Conservation (phyloP, 2,113 vertebrate genomes). For the Saccopteryx leptura region DNA sequence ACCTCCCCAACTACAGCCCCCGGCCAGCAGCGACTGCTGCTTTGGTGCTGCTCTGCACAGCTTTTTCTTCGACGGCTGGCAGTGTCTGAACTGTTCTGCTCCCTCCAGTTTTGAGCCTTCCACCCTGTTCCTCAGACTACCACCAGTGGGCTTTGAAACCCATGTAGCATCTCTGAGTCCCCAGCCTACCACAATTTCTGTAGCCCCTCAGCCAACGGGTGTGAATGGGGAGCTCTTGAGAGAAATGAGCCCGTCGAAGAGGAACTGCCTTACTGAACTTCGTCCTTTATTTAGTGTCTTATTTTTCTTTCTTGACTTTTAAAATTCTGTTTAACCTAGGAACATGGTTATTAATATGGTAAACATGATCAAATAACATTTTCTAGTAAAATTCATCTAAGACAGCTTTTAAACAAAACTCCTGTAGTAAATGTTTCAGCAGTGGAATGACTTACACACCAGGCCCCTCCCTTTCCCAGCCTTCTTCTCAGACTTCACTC, state of each 20-base stretch:
- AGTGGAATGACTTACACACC: not conserved
- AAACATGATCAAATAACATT: not conserved
- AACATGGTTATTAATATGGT: not conserved
- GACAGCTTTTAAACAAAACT: not conserved
- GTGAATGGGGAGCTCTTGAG: not conserved
- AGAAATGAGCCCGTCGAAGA: not conserved
- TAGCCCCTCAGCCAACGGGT: not conserved
- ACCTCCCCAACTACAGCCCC: rapidly evolving
- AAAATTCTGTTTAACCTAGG: not conserved
- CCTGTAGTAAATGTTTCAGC: not conserved
- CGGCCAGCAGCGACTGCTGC: too few relatives aligned
- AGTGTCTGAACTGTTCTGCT: not conserved
- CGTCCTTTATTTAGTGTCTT: not conserved
- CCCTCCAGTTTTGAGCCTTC: not conserved
- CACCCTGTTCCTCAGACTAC: not conserved
- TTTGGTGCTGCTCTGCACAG: not conserved
- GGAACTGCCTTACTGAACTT: not conserved
- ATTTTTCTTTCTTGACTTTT: not conserved
- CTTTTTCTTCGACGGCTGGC: not conserved
- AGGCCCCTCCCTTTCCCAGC: not conserved
- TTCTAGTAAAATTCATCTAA: not conserved
- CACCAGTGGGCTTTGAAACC: not conserved
- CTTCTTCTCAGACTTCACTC: not conserved
- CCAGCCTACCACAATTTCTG: not conserved
- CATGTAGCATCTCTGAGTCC: not conserved